Evolutionary conservation across 2,797 vertebrate species (phyloP).

Genomic region (Coluber constrictor): DNA sequence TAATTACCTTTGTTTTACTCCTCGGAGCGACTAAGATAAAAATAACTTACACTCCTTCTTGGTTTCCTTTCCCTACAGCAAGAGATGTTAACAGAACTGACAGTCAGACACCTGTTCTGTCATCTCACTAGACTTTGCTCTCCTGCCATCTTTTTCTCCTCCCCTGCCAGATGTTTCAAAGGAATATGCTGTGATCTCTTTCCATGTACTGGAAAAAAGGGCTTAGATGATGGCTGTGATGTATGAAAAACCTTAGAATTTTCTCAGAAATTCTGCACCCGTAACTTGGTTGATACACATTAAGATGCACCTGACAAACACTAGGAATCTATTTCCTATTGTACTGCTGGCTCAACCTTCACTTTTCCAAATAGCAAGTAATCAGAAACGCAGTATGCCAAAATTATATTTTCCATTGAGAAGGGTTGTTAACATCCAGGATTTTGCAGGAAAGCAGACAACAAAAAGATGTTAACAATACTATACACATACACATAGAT

Average conservation of each 20-base stretch:
- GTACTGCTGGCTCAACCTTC: background rate
- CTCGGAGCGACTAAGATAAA: background rate
- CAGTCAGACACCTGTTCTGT: background rate
- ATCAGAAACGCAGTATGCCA: conserved; percentile 1
- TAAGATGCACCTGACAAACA: background rate
- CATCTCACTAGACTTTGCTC: background rate
- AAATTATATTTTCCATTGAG: background rate
- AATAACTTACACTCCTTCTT: background rate
- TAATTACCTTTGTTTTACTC: background rate
- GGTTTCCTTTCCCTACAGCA: background rate
- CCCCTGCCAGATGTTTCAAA: background rate
- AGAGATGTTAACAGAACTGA: background rate
- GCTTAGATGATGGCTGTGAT: background rate
- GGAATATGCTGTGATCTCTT: too few species aligned
- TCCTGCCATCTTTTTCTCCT: background rate
- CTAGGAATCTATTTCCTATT: background rate
- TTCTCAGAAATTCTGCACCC: background rate
- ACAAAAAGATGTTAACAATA: conserved; percentile 39
- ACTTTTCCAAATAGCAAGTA: background rate
- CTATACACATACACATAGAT: conserved; percentile 39
- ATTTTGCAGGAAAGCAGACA: conserved; percentile 29
- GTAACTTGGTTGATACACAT: background rate
- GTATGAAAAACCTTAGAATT: background rate
- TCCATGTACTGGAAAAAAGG: background rate
- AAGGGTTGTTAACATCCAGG: conserved; percentile 45